Percentiles rank a stretch among this genome's conserved stretches.
Conservation (phyloP, 2,797 vertebrate species). For the Gambusia yucatana region DNA sequence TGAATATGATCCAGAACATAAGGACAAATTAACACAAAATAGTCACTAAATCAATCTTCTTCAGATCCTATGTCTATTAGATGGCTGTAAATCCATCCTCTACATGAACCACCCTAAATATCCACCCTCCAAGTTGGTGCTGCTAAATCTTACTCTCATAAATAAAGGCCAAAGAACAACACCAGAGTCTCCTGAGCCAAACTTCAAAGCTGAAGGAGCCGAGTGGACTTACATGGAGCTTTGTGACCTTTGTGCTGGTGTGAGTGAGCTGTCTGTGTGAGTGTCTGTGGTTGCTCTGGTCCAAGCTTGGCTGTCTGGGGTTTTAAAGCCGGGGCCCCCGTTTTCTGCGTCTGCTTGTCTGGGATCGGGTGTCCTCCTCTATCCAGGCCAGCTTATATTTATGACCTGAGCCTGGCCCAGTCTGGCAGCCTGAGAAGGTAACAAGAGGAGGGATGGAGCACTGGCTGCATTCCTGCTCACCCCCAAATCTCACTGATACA, state of each 20-base stretch:
- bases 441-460: slow-evolving; percentile 35
- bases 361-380: slow-evolving; percentile 64
- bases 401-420: slow-evolving; percentile 54
- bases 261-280: slow-evolving; percentile 46
- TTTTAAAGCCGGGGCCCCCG: slow-evolving; percentile 48
- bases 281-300: slow-evolving; percentile 40
- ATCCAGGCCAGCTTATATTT: slow-evolving; percentile 73
- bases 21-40: neutral
- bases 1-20: neutral
- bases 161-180: slow-evolving; percentile 48
- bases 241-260: slow-evolving; percentile 50
- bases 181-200: slow-evolving; percentile 32
- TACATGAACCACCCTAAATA: slow-evolving; percentile 39
- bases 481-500: slow-evolving; percentile 43
- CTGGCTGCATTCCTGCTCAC: slow-evolving; percentile 52
- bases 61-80: neutral
- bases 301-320: slow-evolving; percentile 52
- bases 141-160: slow-evolving; percentile 7
- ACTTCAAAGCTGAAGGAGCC: slow-evolving; percentile 38
- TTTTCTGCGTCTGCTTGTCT: slow-evolving; percentile 55
- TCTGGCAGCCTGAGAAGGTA: slow-evolving; percentile 53
- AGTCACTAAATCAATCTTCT: neutral
- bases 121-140: slow-evolving; percentile 39
- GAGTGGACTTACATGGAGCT: slow-evolving; percentile 50
- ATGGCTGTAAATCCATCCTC: slow-evolving; percentile 35